Evolutionary conservation across 2,888 invertebrate species (phyloP), one percentile per base, ranked within the genome.

Genomic region (Cerastoderma edule): DNA sequence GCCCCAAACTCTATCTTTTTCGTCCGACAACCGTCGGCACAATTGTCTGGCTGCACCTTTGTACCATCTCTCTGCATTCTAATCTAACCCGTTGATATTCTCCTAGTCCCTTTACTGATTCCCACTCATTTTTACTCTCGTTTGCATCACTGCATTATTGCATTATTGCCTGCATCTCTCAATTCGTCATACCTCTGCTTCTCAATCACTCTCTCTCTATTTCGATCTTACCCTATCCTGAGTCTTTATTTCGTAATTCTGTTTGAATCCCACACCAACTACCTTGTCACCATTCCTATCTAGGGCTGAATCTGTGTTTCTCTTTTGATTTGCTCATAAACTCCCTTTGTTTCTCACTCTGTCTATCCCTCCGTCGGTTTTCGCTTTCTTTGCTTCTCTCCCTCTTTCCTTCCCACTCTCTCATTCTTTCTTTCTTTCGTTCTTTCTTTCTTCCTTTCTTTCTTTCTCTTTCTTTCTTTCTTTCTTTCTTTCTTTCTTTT

Each of bases 321-420:
- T 60, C 60, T 33, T 30, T 33, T 30, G 22, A 8, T n/a, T 22
- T 22, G 6, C 16, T n/a, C 53, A 16, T 6, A 8, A 30, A 33
- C 60, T 60, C 60, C 33, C 33, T 60, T 35, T 60, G n/a, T 60
- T 24, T 30, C 60, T 33, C n/a, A 22, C 32, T 33, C 60, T 33
- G 2, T n/a, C 30, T 60, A 2, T 33, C 33, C 19, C 60, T 64
- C 39, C 44, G 24, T 22, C 46, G 22, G 44, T 28, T 24, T n/a
- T 22, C 46, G n/a, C 27, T 56, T 28, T 56, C 27, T 13, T 28
- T 28, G 27, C n/a, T 6, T 28, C 56, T 28, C 56, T n/a, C 28
- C 28, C 56, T 56, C 56, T 56, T n/a, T 30, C 56, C n/a, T 28
- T 28, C 56, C 28, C 56, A 27, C 56, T 28, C 56, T 28, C 30